A percentile compares a stretch with the other conserved stretches of the same genome.
Conservation (phyloP, 2,888 invertebrate genomes). For the Spodoptera littoralis region DNA sequence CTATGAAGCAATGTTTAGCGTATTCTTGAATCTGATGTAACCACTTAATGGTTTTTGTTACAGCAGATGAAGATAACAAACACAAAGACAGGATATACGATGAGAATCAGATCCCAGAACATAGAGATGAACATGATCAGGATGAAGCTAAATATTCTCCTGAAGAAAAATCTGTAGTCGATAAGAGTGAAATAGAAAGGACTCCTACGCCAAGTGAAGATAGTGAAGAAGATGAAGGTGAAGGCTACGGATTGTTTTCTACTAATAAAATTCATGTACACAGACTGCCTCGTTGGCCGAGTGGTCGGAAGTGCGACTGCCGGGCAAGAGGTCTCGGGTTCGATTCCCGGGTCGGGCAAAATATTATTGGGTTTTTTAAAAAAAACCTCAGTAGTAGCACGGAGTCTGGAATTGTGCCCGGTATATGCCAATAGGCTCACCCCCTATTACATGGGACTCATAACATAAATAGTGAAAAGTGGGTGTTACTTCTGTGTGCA, state of each 20-base stretch:
- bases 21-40: not conserved
- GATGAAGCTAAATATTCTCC: conserved; percentile 94
- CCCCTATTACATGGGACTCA: no score
- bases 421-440: no score
- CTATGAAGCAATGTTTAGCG: not conserved
- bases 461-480: no score
- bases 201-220: conserved; percentile 86
- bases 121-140: conserved; percentile 81
- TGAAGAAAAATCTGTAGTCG: conserved; percentile 92
- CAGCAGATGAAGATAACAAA: conserved; percentile 86
- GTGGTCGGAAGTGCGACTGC: no score
- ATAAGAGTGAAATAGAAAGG: conserved; percentile 90
- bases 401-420: no score
- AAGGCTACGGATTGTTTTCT: not conserved
- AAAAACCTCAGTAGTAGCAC: no score
- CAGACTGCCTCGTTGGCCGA: no score
- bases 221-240: conserved; percentile 88
- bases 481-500: no score
- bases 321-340: no score
- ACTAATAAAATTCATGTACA: no score
- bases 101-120: conserved; percentile 77
- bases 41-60: conserved; percentile 14
- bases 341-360: no score
- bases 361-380: no score
- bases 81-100: conserved; percentile 81